Percentiles rank a stretch among this genome's conserved stretches.
phyloP scores from a whole-genome alignment of 2,797 vertebrate species.

The Xiphorhynchus erythropygius region DNA sequence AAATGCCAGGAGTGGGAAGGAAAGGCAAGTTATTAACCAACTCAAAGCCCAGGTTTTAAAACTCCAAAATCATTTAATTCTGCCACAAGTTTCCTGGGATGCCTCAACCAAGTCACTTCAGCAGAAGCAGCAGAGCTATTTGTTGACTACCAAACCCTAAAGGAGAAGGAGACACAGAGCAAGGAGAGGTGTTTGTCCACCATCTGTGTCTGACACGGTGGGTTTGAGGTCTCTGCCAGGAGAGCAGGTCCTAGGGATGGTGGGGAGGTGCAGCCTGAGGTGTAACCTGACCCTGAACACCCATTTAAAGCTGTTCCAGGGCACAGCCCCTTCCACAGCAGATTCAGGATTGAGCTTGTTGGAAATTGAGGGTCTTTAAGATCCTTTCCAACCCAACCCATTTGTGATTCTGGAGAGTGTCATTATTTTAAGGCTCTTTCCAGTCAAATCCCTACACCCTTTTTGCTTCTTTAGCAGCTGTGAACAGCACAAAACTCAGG shows the following conservation, averaged over 20 bases:
- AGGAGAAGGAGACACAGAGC: not conserved
- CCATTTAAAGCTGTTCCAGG: not conserved
- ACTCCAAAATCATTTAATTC: not conserved
- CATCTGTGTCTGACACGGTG: not conserved
- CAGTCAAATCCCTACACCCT: too few relatives aligned
- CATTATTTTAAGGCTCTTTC: too few relatives aligned
- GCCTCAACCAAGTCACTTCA: not conserved
- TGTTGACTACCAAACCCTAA: not conserved
- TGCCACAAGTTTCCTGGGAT: not conserved
- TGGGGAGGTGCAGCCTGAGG: not conserved
- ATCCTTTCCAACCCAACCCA: too few relatives aligned
- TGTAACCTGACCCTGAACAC: not conserved
- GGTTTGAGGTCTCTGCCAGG: not conserved
- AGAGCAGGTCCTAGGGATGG: not conserved
- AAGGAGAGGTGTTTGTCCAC: not conserved
- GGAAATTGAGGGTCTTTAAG: not conserved
- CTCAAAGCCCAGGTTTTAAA: not conserved
- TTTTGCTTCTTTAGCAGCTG: too few relatives aligned
- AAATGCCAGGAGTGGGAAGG: not conserved
- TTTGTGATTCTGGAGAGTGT: too few relatives aligned
- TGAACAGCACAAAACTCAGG: too few relatives aligned
- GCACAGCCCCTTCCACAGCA: not conserved
- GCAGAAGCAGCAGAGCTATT: not conserved
- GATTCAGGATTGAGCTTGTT: not conserved
- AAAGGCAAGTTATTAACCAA: not conserved